These are phyloP conservation scores for Malaclemys terrapin DNA, from an alignment of 2,113 vertebrate genomes.

Conservation along the genomic window DNA sequence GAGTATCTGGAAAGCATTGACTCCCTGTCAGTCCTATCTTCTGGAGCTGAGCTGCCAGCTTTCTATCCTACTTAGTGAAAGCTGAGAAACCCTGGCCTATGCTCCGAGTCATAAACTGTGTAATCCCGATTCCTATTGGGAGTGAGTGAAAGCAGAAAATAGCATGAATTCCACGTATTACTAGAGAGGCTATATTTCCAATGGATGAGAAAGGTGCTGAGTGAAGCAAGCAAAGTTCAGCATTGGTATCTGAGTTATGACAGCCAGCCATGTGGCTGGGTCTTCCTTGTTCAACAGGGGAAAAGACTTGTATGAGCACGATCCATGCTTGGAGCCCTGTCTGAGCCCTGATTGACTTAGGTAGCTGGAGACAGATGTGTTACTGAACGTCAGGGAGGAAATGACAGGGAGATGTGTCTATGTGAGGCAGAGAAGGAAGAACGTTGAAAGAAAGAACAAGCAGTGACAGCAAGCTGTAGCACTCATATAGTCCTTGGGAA, in stretches of 20 bases:
- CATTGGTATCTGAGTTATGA: background rate
- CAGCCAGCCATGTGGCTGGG: background rate
- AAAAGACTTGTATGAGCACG: background rate
- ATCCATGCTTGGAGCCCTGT: fast-evolving
- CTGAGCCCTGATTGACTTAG: fast-evolving
- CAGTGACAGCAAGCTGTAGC: background rate
- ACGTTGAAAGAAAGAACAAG: background rate
- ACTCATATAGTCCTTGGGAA: background rate
- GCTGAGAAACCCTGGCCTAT: background rate
- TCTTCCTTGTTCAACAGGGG: background rate
- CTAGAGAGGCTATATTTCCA: background rate
- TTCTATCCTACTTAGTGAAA: background rate
- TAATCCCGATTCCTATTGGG: background rate
- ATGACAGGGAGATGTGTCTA: background rate
- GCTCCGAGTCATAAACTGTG: background rate
- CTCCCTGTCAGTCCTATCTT: background rate
- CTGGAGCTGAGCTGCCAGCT: background rate
- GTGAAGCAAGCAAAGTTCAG: background rate
- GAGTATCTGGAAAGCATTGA: background rate
- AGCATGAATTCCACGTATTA: fast-evolving
- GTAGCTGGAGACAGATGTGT: background rate
- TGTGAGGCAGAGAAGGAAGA: background rate
- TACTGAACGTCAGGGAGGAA: background rate
- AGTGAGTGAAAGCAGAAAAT: background rate
- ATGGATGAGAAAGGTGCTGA: background rate